Evolutionary conservation across 2,797 vertebrate species (phyloP), one percentile per base, ranked within the genome.

Genomic region (Alca torda): DNA sequence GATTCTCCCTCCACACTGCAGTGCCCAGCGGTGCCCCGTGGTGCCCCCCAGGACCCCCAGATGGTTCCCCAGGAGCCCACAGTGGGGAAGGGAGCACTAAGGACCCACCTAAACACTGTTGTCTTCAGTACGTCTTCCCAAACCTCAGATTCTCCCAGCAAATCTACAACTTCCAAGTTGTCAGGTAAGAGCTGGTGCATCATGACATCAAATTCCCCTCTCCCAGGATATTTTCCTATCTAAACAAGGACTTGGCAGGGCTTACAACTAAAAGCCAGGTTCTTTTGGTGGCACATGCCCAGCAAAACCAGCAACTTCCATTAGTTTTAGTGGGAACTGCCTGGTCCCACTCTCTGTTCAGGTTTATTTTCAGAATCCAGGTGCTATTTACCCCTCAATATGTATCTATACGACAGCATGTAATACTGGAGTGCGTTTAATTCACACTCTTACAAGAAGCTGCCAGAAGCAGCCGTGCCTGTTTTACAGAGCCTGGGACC

Each of bases 401-500:
- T 0, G 4, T 54, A 9, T 3, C 48, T 11, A 1, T 7, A 3
- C 31, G 9, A 1, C 1, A 8, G 4, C 53, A 31, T 8, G 0
- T 13, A 6, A 9, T 8, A 4, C 57, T 25, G 4, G 1, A 6
- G 12, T 4, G 45, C 3, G 1, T 50, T 43, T 8, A 9, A 23
- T 50, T 48, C 16, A 2, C 1, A 4, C 9, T 4, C 10, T 10
- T 16, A 7, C 2, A 7, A 13, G 61, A 26, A 35, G 50, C 61
- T 9, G 39, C 51, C 5, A 2, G n/a, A 11, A 23, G 60, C 48
- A 37, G 59, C 31, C 0, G 0, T 9, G 2, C 5, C 0, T 0
- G 2, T 28, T n/a, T 6, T 28, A 2, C 45, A 33, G 30, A 20
- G 33, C 45, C 14, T 1, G 17, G 6, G 45, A 5, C 1, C 1